phyloP scores from a whole-genome alignment of 2,797 vertebrate species.

The Macropodus opercularis region DNA sequence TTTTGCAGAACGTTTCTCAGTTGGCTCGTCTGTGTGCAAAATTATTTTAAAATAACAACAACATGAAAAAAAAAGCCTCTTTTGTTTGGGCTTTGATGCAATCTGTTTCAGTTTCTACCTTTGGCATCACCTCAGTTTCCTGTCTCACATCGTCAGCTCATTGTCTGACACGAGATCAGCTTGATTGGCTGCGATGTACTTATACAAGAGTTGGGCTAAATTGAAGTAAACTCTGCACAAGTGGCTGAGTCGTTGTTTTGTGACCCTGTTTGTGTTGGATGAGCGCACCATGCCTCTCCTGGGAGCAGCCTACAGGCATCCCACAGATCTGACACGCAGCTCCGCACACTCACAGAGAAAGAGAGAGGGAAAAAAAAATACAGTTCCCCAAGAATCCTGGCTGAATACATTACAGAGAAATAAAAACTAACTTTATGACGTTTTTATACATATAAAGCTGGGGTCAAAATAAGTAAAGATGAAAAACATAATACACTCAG shows the following conservation, averaged over 20 bases:
- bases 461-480: constrained; percentile 66
- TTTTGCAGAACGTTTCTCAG: constrained; percentile 37
- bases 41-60: constrained; percentile 31
- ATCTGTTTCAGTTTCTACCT: constrained; percentile 50
- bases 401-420: constrained; percentile 77
- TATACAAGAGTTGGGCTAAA: constrained; percentile 70
- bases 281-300: constrained; percentile 72
- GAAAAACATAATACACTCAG: constrained; percentile 25
- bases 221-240: constrained; percentile 77
- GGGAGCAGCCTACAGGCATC: constrained; percentile 84
- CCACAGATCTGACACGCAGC: constrained; percentile 81
- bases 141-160: constrained; percentile 37
- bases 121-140: constrained; percentile 46
- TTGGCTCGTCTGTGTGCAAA: constrained; percentile 17
- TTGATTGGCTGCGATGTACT: constrained; percentile 62
- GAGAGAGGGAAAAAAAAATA: constrained; percentile 52
- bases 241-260: constrained; percentile 74
- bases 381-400: constrained; percentile 75
- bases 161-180: constrained; percentile 51
- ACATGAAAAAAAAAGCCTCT: constrained; percentile 10
- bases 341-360: constrained; percentile 61
- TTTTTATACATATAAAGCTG: constrained; percentile 47
- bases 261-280: constrained; percentile 85
- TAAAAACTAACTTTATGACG: constrained; percentile 74
- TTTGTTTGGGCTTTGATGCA: constrained; percentile 41